Evolutionary conservation across 2,797 vertebrate species (phyloP).

Genomic region (Kryptolebias ocellatus): DNA sequence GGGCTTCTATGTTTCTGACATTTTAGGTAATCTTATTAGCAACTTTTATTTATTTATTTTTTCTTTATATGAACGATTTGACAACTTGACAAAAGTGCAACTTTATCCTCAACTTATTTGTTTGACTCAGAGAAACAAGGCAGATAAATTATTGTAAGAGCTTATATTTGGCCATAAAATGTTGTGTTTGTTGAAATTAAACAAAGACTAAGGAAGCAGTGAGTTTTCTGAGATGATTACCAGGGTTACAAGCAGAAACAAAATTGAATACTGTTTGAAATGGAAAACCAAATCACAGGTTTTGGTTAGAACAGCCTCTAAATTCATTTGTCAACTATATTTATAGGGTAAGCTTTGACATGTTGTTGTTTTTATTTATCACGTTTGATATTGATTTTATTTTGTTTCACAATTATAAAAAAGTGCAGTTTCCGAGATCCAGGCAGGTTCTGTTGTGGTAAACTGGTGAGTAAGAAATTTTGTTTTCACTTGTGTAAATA

Average conservation of each 20-base stretch:
- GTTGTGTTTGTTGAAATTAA: no score
- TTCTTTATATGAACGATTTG: background rate
- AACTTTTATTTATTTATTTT: background rate
- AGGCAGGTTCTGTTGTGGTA: constrained; percentile 12
- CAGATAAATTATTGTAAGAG: background rate
- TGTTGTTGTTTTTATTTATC: constrained; percentile 40
- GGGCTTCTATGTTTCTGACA: background rate
- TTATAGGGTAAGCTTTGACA: background rate
- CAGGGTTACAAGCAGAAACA: no score
- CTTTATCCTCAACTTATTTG: background rate
- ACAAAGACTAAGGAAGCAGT: no score
- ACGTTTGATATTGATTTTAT: constrained; percentile 5
- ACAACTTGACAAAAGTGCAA: background rate
- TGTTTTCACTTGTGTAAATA: constrained; percentile 40
- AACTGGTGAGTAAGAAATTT: constrained; percentile 21
- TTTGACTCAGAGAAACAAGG: background rate
- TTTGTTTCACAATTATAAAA: constrained; percentile 33
- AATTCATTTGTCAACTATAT: background rate
- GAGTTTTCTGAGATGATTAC: no score
- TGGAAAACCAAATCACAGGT: no score
- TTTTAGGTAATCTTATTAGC: background rate
- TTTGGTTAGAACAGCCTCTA: no score
- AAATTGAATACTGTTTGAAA: no score
- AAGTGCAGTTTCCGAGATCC: constrained; percentile 18
- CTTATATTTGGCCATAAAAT: no score